Evolutionary conservation across 1,140 invertebrate species (phyloP), one percentile per base, ranked within the genome.

Genomic region (Drosophila pachea): DNA sequence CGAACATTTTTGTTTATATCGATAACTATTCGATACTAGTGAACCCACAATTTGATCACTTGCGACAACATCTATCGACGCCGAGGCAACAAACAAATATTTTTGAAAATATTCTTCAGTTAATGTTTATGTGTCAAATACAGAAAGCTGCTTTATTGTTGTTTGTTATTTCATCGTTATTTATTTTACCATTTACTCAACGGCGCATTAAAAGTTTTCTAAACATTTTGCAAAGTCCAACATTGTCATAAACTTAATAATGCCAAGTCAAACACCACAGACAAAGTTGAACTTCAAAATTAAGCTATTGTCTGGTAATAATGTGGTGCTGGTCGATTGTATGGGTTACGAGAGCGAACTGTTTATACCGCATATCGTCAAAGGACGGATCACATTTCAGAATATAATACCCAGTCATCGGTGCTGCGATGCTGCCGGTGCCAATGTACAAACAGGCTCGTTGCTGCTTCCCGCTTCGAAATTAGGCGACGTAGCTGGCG

Each of bases 311-410:
- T 82, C 87, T 0, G 83, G 72, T 5, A 74, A 88, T n/a, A 86
- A 72, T 59, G 79, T 88, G 3, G 68, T 88, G 8, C 8, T 88
- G 43, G 71, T 88, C 4, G 74, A 87, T 0, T 74, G 68, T 14
- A 35, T 58, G 5, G 77, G 77, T 12, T 77, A 63, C 33, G 83
- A 88, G 29, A 66, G 68, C 5, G 87, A 88, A 48, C 64, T 88
- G 6, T 88, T 88, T 31, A 62, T 86, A 56, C 87, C 87, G 2
- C 72, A 76, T 9, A 88, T 88, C 31, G 52, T 86, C 6, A 74
- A 76, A 3, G 78, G 77, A 8, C 56, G 79, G 0, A 87, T 88
- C 9, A 74, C 64, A 32, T 68, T 88, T 3, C 76, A 77, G 32
- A 88, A 88, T 42, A 76, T 88, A 3, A 77, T 88, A 31, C 77